Evolutionary conservation across 2,888 invertebrate genomes (phyloP), one percentile per base, ranked within the genome.

Genomic region (Pseudococcus longispinus): DNA sequence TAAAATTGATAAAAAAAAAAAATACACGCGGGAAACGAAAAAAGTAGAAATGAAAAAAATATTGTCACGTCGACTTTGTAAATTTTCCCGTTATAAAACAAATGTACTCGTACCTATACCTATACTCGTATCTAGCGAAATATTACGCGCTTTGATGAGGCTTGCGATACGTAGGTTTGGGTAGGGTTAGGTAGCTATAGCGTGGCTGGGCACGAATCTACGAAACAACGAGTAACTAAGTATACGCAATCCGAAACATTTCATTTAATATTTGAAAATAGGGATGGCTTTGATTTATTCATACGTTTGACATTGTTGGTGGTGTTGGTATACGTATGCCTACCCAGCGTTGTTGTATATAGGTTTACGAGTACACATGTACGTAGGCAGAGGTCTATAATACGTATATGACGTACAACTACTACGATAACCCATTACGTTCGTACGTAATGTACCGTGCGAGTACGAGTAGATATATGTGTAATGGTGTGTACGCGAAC

Each of bases 211-310:
- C n/a, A n/a, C n/a, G n/a, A n/a, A n/a, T n/a, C n/a, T n/a, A 32
- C 32, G 32, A 32, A 32, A 32, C 32, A 37, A 37, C 37, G 37
- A 37, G 37, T 6, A 37, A 37, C 37, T 37, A 37, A 37, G 37
- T n/a, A 55, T 23, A 60, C 29, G 70, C 29, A 18, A 29, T 70
- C 6, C 70, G 70, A 29, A 70, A 70, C 70, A 70, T 70, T 60
- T 70, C 70, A 70, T 70, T 29, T 26, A 65, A 65, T 65, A 65
- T 65, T 65, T 65, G 23, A 65, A 65, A 55, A 55, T 13, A 15
- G 65, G 65, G 65, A 65, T 70, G 18, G 70, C 29, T 70, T 70
- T 70, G 70, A 70, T 70, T 70, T 70, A 70, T 70, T 70, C 70
- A 70, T 70, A 70, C 23, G 15, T 60, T 60, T 23, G 60, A 60